Percentiles rank a stretch among this genome's conserved stretches.
Evolutionary conservation across 2,113 vertebrate species (phyloP).

Genomic region (Macrotus californicus): DNA sequence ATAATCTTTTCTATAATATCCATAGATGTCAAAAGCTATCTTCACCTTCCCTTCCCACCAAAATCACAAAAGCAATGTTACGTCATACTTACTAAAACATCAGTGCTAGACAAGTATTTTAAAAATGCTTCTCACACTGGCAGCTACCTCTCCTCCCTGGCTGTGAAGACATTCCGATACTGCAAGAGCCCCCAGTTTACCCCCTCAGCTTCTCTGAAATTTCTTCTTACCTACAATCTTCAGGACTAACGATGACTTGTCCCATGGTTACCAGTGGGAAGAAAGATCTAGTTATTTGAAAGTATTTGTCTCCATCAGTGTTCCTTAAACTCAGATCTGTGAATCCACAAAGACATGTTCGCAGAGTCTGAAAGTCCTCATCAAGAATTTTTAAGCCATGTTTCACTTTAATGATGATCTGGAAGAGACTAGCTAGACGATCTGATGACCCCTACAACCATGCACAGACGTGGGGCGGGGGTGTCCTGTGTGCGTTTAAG

Average conservation of each 20-base stretch:
- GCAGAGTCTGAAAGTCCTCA: neutral
- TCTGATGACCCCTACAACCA: neutral
- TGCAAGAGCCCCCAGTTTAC: neutral
- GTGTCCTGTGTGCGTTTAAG: neutral
- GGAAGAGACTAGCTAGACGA: neutral
- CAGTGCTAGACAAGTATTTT: neutral
- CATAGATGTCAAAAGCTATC: neutral
- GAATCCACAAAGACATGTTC: neutral
- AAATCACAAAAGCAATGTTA: neutral
- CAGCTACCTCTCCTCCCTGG: neutral
- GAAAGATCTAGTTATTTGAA: neutral
- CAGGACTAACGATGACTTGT: neutral
- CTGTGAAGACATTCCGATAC: neutral
- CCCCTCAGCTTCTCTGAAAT: neutral
- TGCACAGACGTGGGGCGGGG: neutral
- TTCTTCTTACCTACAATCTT: neutral
- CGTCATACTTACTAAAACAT: neutral
- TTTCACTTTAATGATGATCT: slow-evolving; percentile 5
- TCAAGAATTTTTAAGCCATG: neutral
- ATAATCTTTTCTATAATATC: neutral
- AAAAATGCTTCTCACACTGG: neutral
- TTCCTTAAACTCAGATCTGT: slow-evolving; percentile 13
- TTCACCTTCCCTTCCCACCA: neutral
- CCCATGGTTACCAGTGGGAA: neutral
- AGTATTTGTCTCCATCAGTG: neutral